phyloP scores from a whole-genome alignment of 2,888 invertebrate species.

The Thalpophila matura region DNA sequence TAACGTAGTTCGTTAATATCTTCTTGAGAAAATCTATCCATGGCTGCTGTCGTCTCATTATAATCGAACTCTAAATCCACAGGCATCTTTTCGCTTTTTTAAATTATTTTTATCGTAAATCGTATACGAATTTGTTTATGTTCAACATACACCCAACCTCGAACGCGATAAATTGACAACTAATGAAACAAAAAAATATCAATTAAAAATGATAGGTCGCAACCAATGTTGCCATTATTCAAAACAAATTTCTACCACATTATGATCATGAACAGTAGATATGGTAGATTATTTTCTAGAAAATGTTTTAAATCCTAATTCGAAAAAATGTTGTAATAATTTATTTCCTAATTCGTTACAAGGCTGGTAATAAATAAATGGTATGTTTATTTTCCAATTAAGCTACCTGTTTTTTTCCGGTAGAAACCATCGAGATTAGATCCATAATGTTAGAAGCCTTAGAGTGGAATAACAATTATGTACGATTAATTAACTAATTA shows the following conservation, averaged over 20 bases:
- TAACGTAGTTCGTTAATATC: slow-evolving; percentile 84
- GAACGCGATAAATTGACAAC: slow-evolving; percentile 79
- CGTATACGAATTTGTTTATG: slow-evolving; percentile 67
- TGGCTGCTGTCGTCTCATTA: slow-evolving; percentile 79
- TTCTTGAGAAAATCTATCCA: slow-evolving; percentile 87
- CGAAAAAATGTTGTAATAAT: no score
- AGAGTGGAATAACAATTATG: no score
- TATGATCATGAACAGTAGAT: neutral
- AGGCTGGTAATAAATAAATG: no score
- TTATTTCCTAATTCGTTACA: neutral
- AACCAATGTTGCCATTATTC: slow-evolving; percentile 33
- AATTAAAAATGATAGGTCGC: slow-evolving; percentile 31
- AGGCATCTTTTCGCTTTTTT: slow-evolving; percentile 74
- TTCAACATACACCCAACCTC: slow-evolving; percentile 67
- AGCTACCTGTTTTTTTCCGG: no score
- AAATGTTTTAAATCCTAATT: no score
- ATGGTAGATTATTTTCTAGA: no score
- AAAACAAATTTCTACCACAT: slow-evolving; percentile 53
- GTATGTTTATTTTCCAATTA: no score
- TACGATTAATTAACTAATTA: no score
- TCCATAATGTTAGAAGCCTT: no score
- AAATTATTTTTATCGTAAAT: slow-evolving; percentile 70
- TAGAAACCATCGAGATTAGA: slow-evolving; percentile 41
- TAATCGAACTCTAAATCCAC: slow-evolving; percentile 86
- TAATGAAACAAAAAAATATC: slow-evolving; percentile 54